These are phyloP conservation scores for Crax fasciolata DNA, from an alignment of 2,797 vertebrate species.

Conservation along the genomic window DNA sequence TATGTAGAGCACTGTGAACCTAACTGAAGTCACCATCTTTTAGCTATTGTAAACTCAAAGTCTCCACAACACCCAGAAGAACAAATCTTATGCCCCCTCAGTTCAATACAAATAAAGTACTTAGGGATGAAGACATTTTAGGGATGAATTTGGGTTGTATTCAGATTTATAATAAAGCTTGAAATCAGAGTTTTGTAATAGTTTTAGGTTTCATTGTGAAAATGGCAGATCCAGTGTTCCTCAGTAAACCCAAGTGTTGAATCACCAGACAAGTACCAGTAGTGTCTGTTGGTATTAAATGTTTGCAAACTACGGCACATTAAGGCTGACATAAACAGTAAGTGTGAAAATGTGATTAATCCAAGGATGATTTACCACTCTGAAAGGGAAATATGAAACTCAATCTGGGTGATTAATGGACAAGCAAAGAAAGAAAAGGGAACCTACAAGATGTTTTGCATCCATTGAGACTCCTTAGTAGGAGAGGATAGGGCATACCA, in stretches of 20 bases:
- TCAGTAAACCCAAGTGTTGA: constrained; percentile 35
- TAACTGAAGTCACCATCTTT: neutral
- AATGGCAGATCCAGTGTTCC: neutral
- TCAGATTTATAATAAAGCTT: constrained; percentile 8
- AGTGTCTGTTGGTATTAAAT: constrained; percentile 8
- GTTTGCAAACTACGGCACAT: neutral
- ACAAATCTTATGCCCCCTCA: neutral
- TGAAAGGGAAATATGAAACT: constrained; percentile 21
- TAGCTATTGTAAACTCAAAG: neutral
- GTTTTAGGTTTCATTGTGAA: constrained; percentile 29
- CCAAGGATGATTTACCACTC: constrained; percentile 9
- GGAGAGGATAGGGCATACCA: constrained; percentile 5
- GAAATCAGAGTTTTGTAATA: constrained; percentile 23
- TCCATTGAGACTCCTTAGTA: constrained; percentile 14
- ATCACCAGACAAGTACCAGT: neutral
- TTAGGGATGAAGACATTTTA: neutral
- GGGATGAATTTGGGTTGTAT: neutral
- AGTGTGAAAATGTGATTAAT: constrained; percentile 55
- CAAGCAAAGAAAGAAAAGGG: constrained; percentile 22
- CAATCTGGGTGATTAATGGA: neutral
- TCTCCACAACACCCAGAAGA: neutral
- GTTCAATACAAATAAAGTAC: neutral
- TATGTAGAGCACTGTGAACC: neutral
- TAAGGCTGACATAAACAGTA: constrained; percentile 27
- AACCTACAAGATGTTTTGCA: constrained; percentile 23